Evolutionary conservation across 2,797 vertebrate species (phyloP), one percentile per base, ranked within the genome.

Genomic region (Spheniscus humboldti): DNA sequence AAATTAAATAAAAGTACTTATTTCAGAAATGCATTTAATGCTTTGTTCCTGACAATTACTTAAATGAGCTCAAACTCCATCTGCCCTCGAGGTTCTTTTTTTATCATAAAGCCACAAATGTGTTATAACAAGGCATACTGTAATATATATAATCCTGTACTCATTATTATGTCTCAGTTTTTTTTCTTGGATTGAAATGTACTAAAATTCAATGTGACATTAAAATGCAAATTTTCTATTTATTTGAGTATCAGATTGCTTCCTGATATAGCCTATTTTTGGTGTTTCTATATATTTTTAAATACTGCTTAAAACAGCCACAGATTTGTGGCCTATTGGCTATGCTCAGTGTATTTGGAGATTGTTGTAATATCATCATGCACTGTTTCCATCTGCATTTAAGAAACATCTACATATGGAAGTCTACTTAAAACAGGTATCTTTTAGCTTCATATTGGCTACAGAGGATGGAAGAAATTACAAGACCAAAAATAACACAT

Each of bases 221-320:
- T 99, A 99, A 99, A 98, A 99, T 97, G 97, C 98, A 98, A 98
- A 98, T 99, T 99, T 99, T 99, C 98, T 99, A 99, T 99, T 98
- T 98, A 98, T 97, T 97, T 92, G 98, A 97, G 96, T 98, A 97
- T 96, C 96, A 97, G 63, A 96, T 96, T 96, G 90, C 77, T 97
- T 97, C 90, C 86, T 96, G 89, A 76, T 94, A 92, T 57, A 91
- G 95, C 90, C 82, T 95, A 48, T 48, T 94, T 91, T 90, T 79
- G 66, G 56, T 97, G 91, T 97, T 97, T 97, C 43, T 90, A 15
- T 82, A 43, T 78, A 55, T 75, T 92, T 95, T 77, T 33, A 3
- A 84, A 78, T 48, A 67, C 30, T 72, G 28, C 66, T 90, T 97
- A 75, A 95, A 97, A 82, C 72, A 71, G 33, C 87, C 83, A 79